These are phyloP conservation scores for Macrotus californicus DNA, from an alignment of 2,113 vertebrate genomes.

Conservation along the genomic window DNA sequence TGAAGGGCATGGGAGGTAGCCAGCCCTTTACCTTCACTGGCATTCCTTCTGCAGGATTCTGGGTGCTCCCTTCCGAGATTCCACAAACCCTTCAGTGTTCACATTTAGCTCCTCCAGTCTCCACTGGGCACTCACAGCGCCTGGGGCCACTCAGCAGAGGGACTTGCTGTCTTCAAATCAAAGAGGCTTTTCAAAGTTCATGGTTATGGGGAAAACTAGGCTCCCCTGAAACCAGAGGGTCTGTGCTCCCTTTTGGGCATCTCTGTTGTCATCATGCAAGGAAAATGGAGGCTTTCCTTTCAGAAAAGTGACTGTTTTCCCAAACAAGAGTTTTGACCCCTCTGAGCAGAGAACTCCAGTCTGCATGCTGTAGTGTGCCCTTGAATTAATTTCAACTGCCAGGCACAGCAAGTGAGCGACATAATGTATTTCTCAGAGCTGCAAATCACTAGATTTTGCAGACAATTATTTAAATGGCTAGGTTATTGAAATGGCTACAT, in stretches of 20 bases:
- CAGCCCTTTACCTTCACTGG: neutral
- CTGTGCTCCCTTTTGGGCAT: neutral
- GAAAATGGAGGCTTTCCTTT: neutral
- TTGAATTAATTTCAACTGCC: neutral
- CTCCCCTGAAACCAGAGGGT: neutral
- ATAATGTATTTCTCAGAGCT: neutral
- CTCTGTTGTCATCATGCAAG: neutral
- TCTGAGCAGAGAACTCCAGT: neutral
- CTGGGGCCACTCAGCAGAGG: neutral
- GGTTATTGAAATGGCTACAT: neutral
- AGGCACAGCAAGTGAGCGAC: neutral
- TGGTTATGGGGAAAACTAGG: neutral
- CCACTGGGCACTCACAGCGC: neutral
- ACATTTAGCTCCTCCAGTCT: neutral
- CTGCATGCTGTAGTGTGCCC: neutral
- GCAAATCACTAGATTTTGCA: neutral
- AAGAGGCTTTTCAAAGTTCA: neutral
- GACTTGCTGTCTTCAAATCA: neutral
- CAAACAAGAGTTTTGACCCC: neutral
- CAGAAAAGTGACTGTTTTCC: neutral
- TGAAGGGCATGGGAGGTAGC: fast-evolving
- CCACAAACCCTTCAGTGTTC: neutral
- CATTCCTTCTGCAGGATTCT: neutral
- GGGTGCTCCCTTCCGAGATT: neutral
- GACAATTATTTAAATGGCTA: neutral